Conservation (phyloP, 2,113 vertebrate species). For the Poeciliopsis retropinna region DNA sequence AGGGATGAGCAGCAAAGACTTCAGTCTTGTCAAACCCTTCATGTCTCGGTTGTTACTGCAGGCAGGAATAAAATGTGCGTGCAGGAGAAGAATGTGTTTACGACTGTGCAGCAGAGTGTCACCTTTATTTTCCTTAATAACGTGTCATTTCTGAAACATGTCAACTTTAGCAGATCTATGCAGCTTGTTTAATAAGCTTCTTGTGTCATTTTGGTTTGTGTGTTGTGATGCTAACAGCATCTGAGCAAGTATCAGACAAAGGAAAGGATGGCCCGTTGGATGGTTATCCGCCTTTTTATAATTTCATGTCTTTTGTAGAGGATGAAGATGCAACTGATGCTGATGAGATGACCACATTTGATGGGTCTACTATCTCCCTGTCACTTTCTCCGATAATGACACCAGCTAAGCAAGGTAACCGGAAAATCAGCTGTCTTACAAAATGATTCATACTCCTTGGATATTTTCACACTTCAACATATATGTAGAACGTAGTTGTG, state of each 20-base stretch:
- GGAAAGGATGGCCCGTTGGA: not conserved
- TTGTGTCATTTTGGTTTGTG: not conserved
- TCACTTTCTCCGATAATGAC: slow-evolving; percentile 91
- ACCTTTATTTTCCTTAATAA: slow-evolving; percentile 18
- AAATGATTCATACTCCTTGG: not conserved
- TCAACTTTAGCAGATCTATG: not conserved
- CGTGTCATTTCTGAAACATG: not conserved
- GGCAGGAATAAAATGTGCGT: slow-evolving; percentile 3
- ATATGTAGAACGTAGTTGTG: not conserved
- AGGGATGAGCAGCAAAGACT: slow-evolving; percentile 45
- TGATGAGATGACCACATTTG: slow-evolving; percentile 93
- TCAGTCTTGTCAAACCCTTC: slow-evolving; percentile 23
- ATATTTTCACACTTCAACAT: not conserved
- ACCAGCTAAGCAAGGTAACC: slow-evolving; percentile 87
- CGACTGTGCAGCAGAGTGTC: not conserved
- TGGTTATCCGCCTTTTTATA: slow-evolving; percentile 9
- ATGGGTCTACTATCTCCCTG: slow-evolving; percentile 91
- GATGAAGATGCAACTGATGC: slow-evolving; percentile 83
- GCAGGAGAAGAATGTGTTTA: not conserved
- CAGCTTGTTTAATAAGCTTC: not conserved
- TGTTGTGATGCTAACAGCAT: not conserved
- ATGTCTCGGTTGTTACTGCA: slow-evolving; percentile 13
- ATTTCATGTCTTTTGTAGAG: slow-evolving; percentile 85
- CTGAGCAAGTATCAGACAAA: not conserved
- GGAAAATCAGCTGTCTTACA: not conserved